phyloP scores from a whole-genome alignment of 1,140 invertebrate genomes.

The Cylas formicarius region DNA sequence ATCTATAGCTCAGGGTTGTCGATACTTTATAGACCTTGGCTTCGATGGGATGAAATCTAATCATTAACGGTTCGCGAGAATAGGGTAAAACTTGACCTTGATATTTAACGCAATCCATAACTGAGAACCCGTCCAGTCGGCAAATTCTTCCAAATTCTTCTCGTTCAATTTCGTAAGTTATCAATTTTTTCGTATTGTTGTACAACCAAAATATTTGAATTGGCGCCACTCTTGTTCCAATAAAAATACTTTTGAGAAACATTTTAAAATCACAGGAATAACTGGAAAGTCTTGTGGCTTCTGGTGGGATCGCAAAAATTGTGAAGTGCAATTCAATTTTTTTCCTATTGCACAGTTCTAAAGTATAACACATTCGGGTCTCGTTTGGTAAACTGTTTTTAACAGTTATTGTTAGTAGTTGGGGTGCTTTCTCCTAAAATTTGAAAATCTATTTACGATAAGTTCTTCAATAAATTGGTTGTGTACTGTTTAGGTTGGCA shows the following conservation, averaged over 20 bases:
- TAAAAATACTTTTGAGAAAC: constrained; percentile 3
- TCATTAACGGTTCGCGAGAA: constrained; percentile 5
- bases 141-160: constrained; percentile 1
- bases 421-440: constrained; percentile 2
- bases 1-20: not conserved
- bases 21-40: constrained; percentile 5
- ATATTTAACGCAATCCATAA: constrained; percentile 9
- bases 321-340: constrained; percentile 3
- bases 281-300: constrained; percentile 2
- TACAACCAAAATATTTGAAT: constrained; percentile 12
- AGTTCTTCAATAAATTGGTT: too few relatives aligned
- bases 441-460: too few relatives aligned
- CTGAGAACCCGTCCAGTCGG: constrained; percentile 6
- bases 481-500: too few relatives aligned
- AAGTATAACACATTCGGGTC: not conserved
- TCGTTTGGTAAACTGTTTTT: constrained; percentile 3
- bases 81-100: constrained; percentile 6
- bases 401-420: constrained; percentile 7
- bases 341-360: constrained; percentile 3
- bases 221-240: constrained; percentile 12
- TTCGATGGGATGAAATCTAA: constrained; percentile 15
- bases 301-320: not conserved
- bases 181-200: constrained; percentile 9
- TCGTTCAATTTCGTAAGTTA: constrained; percentile 5
- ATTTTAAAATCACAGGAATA: not conserved